Conservation (phyloP, 2,113 vertebrate species). For the Labeo rohita region DNA sequence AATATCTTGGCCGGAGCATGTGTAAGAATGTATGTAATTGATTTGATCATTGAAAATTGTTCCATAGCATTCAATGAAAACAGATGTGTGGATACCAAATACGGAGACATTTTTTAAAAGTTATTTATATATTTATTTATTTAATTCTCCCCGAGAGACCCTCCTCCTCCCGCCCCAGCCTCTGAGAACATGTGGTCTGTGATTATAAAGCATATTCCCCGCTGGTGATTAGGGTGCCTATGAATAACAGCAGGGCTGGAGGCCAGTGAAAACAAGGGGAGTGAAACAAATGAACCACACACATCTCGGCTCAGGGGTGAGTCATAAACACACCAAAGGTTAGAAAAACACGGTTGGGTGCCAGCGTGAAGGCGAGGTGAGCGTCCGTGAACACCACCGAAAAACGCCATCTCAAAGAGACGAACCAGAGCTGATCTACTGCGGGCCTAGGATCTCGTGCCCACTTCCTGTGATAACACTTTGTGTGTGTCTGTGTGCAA, state of each 20-base stretch:
- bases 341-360: slow-evolving; percentile 72
- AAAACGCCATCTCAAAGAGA: slow-evolving; percentile 20
- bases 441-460: background rate
- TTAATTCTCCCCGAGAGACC: slow-evolving; percentile 40
- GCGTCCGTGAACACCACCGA: slow-evolving; percentile 24
- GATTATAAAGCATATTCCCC: slow-evolving; percentile 66
- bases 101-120: slow-evolving; percentile 37
- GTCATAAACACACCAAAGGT: slow-evolving; percentile 77
- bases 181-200: slow-evolving; percentile 69
- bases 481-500: background rate
- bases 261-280: slow-evolving; percentile 74
- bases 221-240: slow-evolving; percentile 76
- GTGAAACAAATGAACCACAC: slow-evolving; percentile 73
- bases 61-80: slow-evolving; percentile 60
- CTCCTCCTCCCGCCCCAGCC: slow-evolving; percentile 29
- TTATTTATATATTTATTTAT: slow-evolving; percentile 52
- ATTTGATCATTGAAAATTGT: slow-evolving; percentile 63
- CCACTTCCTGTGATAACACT: slow-evolving; percentile 21
- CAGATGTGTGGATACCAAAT: slow-evolving; percentile 55
- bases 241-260: slow-evolving; percentile 77
- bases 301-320: slow-evolving; percentile 75
- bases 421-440: background rate
- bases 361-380: slow-evolving; percentile 42
- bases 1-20: slow-evolving; percentile 31
- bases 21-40: slow-evolving; percentile 52